Conservation (phyloP, 2,888 invertebrate genomes). For the Pteria penguin region DNA sequence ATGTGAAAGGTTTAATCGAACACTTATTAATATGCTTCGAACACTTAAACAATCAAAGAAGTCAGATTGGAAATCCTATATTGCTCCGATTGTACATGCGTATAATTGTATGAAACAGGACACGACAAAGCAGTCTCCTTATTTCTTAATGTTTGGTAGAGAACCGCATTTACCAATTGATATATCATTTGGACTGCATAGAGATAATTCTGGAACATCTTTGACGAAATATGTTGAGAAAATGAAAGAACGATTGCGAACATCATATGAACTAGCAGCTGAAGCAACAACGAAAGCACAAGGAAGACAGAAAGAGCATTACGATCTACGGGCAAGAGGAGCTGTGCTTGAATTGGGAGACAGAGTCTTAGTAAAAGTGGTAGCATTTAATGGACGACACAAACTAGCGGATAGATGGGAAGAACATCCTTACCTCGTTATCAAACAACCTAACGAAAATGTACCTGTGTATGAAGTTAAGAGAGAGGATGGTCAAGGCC, state of each 20-base stretch:
- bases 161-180: slow-evolving; percentile 6
- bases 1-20: slow-evolving; percentile 38
- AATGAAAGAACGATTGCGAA: too few relatives aligned
- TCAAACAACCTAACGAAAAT: too few relatives aligned
- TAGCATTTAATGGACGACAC: too few relatives aligned
- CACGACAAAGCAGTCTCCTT: slow-evolving; percentile 34
- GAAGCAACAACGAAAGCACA: too few relatives aligned
- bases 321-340: too few relatives aligned
- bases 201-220: slow-evolving; percentile 24
- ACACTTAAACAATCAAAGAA: slow-evolving; percentile 23
- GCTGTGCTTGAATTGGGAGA: too few relatives aligned
- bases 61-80: slow-evolving; percentile 29
- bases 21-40: slow-evolving; percentile 28
- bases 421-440: too few relatives aligned
- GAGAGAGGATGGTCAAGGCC: neutral
- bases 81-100: slow-evolving; percentile 12
- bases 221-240: too few relatives aligned
- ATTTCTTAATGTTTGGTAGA: slow-evolving; percentile 31
- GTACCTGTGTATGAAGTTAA: neutral
- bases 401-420: too few relatives aligned
- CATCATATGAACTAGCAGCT: too few relatives aligned
- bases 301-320: too few relatives aligned
- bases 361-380: too few relatives aligned
- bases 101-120: slow-evolving; percentile 30
- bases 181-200: slow-evolving; percentile 42